Conservation (phyloP, 2,797 vertebrate genomes). For the Myotis planiceps region DNA sequence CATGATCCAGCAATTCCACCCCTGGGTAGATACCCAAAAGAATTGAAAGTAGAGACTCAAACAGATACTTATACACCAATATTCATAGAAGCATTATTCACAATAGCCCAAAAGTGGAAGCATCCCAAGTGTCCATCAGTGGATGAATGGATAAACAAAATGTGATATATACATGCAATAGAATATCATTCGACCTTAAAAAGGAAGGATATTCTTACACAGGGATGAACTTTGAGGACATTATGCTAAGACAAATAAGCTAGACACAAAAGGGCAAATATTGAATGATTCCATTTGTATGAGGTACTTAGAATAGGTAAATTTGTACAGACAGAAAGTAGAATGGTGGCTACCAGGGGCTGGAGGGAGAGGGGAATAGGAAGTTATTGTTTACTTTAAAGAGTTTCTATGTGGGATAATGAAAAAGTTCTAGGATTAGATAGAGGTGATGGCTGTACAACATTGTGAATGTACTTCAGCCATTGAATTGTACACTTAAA, state of each 20-base stretch:
- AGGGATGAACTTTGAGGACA: neutral
- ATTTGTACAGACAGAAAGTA: neutral
- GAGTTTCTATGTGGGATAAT: neutral
- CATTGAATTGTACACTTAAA: neutral
- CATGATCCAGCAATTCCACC: neutral
- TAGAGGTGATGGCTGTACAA: neutral
- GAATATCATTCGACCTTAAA: conserved; percentile 27
- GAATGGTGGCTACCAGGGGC: too few species aligned
- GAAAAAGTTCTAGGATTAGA: neutral
- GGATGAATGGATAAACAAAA: neutral
- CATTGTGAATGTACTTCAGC: neutral
- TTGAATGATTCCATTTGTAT: neutral
- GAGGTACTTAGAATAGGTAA: neutral
- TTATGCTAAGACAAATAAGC: conserved; percentile 4
- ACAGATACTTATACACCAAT: neutral
- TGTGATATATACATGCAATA: neutral
- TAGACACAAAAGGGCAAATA: neutral
- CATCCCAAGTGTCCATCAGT: neutral
- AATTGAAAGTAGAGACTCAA: neutral
- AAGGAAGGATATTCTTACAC: neutral
- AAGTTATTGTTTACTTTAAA: neutral
- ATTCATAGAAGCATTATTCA: neutral
- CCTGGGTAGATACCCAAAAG: neutral
- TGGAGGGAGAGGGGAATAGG: neutral
- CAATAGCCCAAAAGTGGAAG: neutral